Conservation (phyloP, 1,140 invertebrate genomes). For the Ephestia elutella region DNA sequence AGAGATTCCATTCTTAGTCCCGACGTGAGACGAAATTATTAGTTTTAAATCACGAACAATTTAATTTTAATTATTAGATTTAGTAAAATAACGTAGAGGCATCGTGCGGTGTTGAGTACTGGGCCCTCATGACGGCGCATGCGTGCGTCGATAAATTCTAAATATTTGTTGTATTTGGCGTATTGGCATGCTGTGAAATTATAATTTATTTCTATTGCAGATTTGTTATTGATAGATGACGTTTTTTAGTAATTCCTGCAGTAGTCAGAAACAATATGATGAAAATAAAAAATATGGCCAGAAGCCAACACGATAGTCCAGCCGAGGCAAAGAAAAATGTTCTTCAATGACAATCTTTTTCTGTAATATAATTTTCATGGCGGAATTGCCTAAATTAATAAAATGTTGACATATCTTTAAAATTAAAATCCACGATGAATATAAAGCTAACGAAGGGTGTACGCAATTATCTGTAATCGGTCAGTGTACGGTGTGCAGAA, state of each 20-base stretch:
- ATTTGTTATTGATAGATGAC: too few species aligned
- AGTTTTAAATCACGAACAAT: constrained; percentile 19
- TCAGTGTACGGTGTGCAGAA: not conserved
- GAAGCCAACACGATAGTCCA: too few species aligned
- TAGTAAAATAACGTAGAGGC: constrained; percentile 13
- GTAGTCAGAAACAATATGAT: too few species aligned
- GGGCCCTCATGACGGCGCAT: not conserved
- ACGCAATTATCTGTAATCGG: too few species aligned
- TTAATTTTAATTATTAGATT: constrained; percentile 19
- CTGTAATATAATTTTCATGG: not conserved
- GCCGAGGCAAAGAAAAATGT: too few species aligned
- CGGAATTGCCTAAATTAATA: not conserved
- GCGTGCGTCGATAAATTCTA: too few species aligned
- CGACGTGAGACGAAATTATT: constrained; percentile 18
- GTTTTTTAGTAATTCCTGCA: too few species aligned
- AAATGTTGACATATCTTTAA: not conserved
- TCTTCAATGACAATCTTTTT: too few species aligned
- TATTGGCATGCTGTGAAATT: too few species aligned
- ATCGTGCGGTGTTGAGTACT: not conserved
- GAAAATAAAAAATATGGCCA: too few species aligned
- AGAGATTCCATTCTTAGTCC: constrained; percentile 21
- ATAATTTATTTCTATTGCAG: too few species aligned
- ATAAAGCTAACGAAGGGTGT: not conserved
- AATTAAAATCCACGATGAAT: not conserved
- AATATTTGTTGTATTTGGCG: too few species aligned